Base-by-base conservation (phyloP, 64 coral and sea anemone species). In the Stylophora pistillata region DNA sequence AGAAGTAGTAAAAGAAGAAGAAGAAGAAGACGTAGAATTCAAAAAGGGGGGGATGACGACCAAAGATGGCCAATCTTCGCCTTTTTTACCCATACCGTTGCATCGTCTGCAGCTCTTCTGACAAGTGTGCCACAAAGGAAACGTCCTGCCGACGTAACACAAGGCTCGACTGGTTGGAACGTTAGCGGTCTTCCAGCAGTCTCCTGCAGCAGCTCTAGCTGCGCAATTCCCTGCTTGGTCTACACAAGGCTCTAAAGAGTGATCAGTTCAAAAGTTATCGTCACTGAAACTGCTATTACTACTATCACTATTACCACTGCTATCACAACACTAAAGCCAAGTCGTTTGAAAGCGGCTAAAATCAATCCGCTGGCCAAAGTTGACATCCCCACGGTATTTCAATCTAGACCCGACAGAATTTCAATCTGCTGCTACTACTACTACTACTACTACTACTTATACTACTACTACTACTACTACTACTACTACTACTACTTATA, bases 41-140 rank as follows among this genome's bases (percentile, higher is more conserved):
- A 47, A 47, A 66, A 25, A 20, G 20, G 63, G 20, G 25, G 9
- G 9, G 5, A 66, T 9, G 63, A 63, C 60, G 23, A 20, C 17
- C n/a, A 66, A 23, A 10, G 3, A 23, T 68, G 23, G 64, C 21
- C 12, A 25, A 11, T 26, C 21, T 76, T 52, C 21, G 9, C 53
- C 18, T 76, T n/a, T n/a, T 20, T 20, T 10, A 10, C 73, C 13
- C 78, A 13, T 65, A 82, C 79, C 79, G 10, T 82, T 23, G 34
- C 79, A 82, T 82, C 79, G 18, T 6, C 79, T 58, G 11, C 79
- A 82, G 21, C 79, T 82, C 27, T 66, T 82, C 20, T 34, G 21
- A 59, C 79, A 82, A n/a, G 3, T 16, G 41, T 66, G 16, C 79
- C 79, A 82, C 17, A 66, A 32, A 13, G 79, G 33, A 26, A 82